A percentile compares a stretch with the other conserved stretches of the same genome.
Evolutionary conservation across 2,888 invertebrate genomes (phyloP).

Genomic region (Theretra japonica): DNA sequence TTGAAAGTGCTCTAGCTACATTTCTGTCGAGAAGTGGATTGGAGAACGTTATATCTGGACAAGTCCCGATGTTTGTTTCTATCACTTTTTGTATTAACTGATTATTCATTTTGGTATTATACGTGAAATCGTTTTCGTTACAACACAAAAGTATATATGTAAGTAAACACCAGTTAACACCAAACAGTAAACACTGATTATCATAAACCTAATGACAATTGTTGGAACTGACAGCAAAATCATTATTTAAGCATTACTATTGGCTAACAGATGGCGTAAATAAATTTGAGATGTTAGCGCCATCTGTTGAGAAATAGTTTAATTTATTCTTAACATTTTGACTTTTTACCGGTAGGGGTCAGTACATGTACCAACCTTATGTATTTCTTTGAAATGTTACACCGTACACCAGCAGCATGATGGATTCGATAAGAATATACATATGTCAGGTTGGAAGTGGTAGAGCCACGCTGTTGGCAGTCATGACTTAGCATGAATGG

Average conservation of each 20-base stretch:
- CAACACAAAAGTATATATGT: no score
- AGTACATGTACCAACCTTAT: background rate
- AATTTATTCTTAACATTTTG: background rate
- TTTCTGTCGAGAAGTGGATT: slow-evolving; percentile 70
- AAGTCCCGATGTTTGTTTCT: slow-evolving; percentile 55
- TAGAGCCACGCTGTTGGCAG: no score
- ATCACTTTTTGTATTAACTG: slow-evolving; percentile 69
- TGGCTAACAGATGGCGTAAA: background rate
- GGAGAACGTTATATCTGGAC: slow-evolving; percentile 63
- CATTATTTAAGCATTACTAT: background rate
- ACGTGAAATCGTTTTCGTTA: background rate
- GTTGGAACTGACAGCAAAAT: background rate
- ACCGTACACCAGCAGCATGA: no score
- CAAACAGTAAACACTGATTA: background rate
- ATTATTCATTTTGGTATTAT: slow-evolving; percentile 59
- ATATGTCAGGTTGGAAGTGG: no score
- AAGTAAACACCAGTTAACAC: no score
- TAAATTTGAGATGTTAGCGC: slow-evolving; percentile 21
- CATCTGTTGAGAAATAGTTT: slow-evolving; percentile 39
- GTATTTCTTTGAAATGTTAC: no score
- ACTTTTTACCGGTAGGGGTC: background rate
- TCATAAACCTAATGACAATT: background rate
- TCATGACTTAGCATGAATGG: no score
- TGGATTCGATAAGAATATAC: no score
- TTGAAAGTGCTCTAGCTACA: slow-evolving; percentile 65